phyloP scores from a whole-genome alignment of 2,113 vertebrate species.

The Romanogobio albipinnatus region DNA sequence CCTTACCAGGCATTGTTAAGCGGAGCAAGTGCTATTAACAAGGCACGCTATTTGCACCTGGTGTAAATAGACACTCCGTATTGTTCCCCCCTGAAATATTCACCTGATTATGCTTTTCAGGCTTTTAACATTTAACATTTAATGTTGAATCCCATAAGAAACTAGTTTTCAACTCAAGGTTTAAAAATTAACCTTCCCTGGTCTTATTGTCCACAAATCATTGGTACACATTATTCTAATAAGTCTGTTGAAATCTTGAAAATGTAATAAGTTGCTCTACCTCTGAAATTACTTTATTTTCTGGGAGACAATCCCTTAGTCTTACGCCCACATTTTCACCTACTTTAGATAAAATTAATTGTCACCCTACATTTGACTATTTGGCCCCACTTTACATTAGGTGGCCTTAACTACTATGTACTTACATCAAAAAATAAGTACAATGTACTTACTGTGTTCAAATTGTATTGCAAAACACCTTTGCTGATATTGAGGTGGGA shows the following conservation, averaged over 20 bases:
- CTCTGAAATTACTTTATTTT: background rate
- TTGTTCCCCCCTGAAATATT: background rate
- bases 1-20: too few species aligned
- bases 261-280: background rate
- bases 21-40: too few species aligned
- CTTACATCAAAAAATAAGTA: too few species aligned
- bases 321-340: background rate
- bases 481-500: too few species aligned
- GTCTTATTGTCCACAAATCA: background rate
- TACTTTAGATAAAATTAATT: background rate
- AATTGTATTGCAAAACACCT: too few species aligned
- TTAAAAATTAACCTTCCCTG: background rate
- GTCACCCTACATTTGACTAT: background rate
- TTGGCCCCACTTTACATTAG: too few species aligned
- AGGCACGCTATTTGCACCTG: too few species aligned
- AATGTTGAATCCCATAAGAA: too few species aligned
- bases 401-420: too few species aligned
- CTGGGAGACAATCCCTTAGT: background rate
- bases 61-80: background rate
- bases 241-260: background rate
- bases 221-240: background rate
- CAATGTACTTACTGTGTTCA: too few species aligned
- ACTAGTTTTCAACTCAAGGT: background rate
- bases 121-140: background rate
- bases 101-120: background rate